Conservation (phyloP, 2,113 vertebrate species). For the Heliornis fulica region DNA sequence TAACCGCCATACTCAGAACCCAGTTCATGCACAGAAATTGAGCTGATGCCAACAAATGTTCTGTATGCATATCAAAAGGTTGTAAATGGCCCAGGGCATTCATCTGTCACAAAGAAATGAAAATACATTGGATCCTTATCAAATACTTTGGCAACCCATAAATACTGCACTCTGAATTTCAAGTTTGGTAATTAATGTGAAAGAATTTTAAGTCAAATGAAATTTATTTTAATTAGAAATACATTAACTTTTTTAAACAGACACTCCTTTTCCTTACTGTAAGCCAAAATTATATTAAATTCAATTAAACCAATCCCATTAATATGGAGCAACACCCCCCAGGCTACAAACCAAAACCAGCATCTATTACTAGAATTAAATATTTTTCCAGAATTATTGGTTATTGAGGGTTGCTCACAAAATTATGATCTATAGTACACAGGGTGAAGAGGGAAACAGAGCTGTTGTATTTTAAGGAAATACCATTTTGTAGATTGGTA, state of each 20-base stretch:
- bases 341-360: neutral
- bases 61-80: slow-evolving; percentile 4
- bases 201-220: slow-evolving; percentile 4
- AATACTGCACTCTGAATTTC: slow-evolving; percentile 4
- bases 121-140: neutral
- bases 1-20: neutral
- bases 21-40: neutral
- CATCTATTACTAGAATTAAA: neutral
- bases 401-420: neutral
- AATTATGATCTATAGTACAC: neutral
- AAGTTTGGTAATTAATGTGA: slow-evolving; percentile 8
- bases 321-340: neutral
- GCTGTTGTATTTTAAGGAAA: neutral
- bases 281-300: neutral
- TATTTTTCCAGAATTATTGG: neutral
- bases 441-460: neutral
- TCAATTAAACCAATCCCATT: neutral
- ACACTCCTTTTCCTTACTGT: neutral
- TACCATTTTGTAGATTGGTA: neutral
- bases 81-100: slow-evolving; percentile 3
- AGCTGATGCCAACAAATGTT: neutral
- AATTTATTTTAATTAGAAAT: slow-evolving; percentile 23
- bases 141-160: neutral
- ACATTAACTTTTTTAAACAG: neutral
- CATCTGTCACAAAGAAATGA: neutral